These are phyloP conservation scores for Corythornis madagascariensis DNA, from an alignment of 2,113 vertebrate species.

Conservation along the genomic window DNA sequence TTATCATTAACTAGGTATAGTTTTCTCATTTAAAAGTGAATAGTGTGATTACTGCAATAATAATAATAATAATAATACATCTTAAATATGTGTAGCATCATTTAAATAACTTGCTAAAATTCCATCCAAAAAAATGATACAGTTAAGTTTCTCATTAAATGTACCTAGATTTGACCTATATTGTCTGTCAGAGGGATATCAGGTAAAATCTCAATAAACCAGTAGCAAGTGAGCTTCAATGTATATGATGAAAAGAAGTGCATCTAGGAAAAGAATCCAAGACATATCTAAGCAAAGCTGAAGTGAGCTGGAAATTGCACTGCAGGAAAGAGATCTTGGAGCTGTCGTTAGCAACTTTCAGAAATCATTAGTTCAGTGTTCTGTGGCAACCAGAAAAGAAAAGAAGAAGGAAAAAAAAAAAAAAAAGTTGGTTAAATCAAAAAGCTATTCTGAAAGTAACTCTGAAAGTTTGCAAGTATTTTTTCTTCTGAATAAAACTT, in stretches of 20 bases:
- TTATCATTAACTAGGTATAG: not conserved
- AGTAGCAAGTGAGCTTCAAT: not conserved
- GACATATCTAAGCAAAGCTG: not conserved
- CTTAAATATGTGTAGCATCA: not conserved
- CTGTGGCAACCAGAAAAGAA: not conserved
- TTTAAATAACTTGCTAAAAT: not conserved
- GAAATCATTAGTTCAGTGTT: not conserved
- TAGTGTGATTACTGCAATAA: not conserved
- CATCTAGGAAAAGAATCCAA: not conserved
- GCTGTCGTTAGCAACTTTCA: not conserved
- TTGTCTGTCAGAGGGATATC: not conserved
- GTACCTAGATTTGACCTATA: not conserved
- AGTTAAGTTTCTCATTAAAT: not conserved
- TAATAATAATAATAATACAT: too few relatives aligned
- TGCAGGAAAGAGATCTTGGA: not conserved
- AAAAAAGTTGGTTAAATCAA: not conserved
- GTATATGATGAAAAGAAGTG: not conserved
- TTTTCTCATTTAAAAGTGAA: not conserved
- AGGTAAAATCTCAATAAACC: not conserved
- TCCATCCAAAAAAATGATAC: not conserved
- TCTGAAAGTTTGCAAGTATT: fast-evolving
- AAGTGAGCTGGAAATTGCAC: not conserved
- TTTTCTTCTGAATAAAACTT: not conserved
- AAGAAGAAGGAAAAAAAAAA: not conserved
- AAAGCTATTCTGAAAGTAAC: not conserved